A percentile compares a stretch with the other conserved stretches of the same genome.
phyloP scores from a whole-genome alignment of 2,113 vertebrate species.

The Hemicordylus capensis region DNA sequence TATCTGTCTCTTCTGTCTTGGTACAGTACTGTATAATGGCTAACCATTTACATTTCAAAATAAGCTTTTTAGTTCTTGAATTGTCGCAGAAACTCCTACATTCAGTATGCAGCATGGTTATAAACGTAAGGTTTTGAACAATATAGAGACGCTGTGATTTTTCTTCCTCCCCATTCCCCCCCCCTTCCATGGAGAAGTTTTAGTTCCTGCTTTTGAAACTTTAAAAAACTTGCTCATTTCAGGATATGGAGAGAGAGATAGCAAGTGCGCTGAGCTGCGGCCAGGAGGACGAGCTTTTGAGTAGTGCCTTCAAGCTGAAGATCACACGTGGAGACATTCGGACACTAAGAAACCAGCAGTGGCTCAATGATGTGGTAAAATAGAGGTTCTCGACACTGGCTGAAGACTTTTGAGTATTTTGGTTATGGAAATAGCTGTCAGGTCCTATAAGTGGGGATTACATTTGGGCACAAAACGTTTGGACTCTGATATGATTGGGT shows the following conservation, averaged over 20 bases:
- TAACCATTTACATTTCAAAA: neutral
- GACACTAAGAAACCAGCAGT: slow-evolving; percentile 82
- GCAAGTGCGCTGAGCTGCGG: slow-evolving; percentile 76
- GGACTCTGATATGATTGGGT: neutral
- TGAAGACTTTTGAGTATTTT: neutral
- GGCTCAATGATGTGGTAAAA: slow-evolving; percentile 92
- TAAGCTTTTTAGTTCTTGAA: neutral
- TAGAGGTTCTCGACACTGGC: neutral
- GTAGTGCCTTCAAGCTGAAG: slow-evolving; percentile 87
- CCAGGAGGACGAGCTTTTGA: slow-evolving; percentile 81
- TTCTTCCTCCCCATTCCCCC: too few species aligned
- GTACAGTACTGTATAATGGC: neutral
- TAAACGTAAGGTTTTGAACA: neutral
- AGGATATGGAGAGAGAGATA: slow-evolving; percentile 90
- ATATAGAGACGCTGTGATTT: neutral
- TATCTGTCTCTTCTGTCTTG: neutral
- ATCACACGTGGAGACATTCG: slow-evolving; percentile 89
- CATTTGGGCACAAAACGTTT: too few species aligned
- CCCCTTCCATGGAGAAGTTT: neutral
- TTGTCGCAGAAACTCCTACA: neutral
- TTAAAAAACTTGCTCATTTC: slow-evolving; percentile 14
- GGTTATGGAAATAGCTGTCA: neutral
- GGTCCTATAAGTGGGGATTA: neutral
- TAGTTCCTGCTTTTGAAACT: neutral
- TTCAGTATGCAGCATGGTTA: neutral